A percentile compares a stretch with the other conserved stretches of the same genome.
These are phyloP conservation scores for Sebastes melanostomus DNA, from an alignment of 2,797 vertebrate genomes.

Conservation along the genomic window DNA sequence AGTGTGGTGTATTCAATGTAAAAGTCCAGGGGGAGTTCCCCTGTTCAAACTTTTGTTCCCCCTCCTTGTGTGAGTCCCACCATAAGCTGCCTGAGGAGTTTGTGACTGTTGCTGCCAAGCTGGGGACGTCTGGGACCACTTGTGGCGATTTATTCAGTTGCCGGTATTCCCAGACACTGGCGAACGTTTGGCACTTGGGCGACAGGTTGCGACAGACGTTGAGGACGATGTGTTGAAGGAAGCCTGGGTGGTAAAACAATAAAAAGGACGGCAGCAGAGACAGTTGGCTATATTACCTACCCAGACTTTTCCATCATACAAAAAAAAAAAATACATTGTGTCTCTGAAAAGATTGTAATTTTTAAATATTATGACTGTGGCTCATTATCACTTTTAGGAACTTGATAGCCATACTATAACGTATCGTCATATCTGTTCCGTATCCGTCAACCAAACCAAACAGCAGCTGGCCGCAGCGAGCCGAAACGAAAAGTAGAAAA, in stretches of 20 bases:
- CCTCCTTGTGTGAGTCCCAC: constrained; percentile 39
- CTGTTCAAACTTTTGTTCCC: constrained; percentile 50
- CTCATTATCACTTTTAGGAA: constrained; percentile 10
- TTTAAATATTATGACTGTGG: not conserved
- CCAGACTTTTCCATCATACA: not conserved
- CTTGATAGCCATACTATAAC: not conserved
- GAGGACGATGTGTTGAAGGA: constrained; percentile 41
- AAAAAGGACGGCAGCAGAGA: constrained; percentile 10
- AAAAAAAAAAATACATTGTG: not conserved
- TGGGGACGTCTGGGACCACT: constrained; percentile 55
- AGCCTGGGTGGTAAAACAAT: constrained; percentile 38
- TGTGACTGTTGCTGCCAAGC: constrained; percentile 57
- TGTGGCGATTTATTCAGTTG: constrained; percentile 58
- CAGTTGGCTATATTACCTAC: not conserved
- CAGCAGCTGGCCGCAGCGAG: no score
- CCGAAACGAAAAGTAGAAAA: no score
- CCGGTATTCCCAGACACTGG: constrained; percentile 49
- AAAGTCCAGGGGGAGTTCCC: constrained; percentile 46
- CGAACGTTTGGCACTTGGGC: constrained; percentile 48
- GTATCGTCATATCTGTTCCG: no score
- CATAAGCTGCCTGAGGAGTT: constrained; percentile 60
- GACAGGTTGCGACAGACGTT: constrained; percentile 30
- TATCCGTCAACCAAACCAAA: no score
- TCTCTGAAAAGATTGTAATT: not conserved
- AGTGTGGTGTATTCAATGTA: constrained; percentile 33